These are phyloP conservation scores for Charadrius vociferus DNA, from an alignment of 2,113 vertebrate genomes.

Conservation along the genomic window DNA sequence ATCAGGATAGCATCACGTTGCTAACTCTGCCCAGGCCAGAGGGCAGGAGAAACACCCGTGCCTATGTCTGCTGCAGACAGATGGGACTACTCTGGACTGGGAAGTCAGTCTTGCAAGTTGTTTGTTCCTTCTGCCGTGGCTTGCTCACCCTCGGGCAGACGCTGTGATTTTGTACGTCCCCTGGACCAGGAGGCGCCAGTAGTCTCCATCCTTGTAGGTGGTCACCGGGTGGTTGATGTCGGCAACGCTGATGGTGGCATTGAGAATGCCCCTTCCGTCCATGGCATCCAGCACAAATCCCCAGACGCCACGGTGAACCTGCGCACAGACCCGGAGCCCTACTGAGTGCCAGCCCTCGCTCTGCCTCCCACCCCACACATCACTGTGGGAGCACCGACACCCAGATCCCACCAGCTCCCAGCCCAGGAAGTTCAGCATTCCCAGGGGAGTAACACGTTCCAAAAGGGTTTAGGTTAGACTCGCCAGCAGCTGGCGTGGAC, in stretches of 20 bases:
- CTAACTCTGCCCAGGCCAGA: neutral
- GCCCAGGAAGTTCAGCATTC: neutral
- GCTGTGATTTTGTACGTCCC: constrained; percentile 88
- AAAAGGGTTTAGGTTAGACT: neutral
- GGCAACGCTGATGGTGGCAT: constrained; percentile 89
- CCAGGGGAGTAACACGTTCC: neutral
- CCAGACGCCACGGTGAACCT: constrained; percentile 90
- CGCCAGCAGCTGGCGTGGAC: neutral
- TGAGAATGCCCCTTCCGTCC: constrained; percentile 86
- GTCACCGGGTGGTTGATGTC: constrained; percentile 85
- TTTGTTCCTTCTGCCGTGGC: neutral
- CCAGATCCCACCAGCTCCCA: neutral
- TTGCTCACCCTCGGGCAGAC: constrained; percentile 87
- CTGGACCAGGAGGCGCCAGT: constrained; percentile 91
- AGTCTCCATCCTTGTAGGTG: constrained; percentile 89
- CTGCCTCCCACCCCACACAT: neutral
- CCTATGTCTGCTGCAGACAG: neutral
- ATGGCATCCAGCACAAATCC: constrained; percentile 89
- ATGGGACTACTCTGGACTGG: neutral
- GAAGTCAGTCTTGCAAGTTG: neutral
- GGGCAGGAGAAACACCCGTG: neutral
- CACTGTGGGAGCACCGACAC: neutral
- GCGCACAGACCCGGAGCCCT: neutral
- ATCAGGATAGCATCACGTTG: neutral
- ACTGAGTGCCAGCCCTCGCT: neutral